Base-by-base conservation (phyloP, 1,140 invertebrate species). In the Fopius arisanus region DNA sequence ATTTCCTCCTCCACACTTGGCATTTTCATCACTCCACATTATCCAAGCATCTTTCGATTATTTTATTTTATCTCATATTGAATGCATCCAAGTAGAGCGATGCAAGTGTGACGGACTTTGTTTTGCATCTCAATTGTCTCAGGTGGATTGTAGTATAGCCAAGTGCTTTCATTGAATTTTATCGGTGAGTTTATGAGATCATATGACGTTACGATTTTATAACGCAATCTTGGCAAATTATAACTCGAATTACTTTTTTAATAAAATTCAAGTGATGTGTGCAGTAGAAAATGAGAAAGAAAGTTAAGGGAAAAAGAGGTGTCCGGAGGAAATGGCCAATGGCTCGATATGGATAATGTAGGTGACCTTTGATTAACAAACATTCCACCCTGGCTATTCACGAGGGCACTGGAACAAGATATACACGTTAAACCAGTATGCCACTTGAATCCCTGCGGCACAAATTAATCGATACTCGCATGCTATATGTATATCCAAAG, bases 331-430 rank as follows among this genome's bases (percentile, higher is more conserved):
- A 59, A 59, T 21, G 54, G 23, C 54, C 2, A 28, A 59, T 28
- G 2, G 14, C 21, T 14, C 14, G 21, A 5, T 28, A 59, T 59
- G 3, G 54, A 59, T 59, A 28, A 59, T 59, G 21, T 28, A 12
- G 21, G 23, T 59, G 54, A 59, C 54, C 54, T 59, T 59, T 59
- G 54, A 59, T 59, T 59, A 59, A 59, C 54, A 59, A 59, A 59
- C 54, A 59, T 59, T 59, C 54, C 54, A 59, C 23, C 23, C 54
- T 59, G 54, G 54, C 3, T 23, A 59, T 59, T 12, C 54, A 19
- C 54, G 23, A 59, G 54, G 54, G 54, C 23, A 59, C 54, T 59
- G 54, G 54, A 59, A 10, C 54, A 59, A 59, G 54, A 26, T 26
- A 48, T 48, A 28, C 54, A 59, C 23, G 54, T 26, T 59, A 26